phyloP scores from a whole-genome alignment of 2,888 invertebrate species.

The Xanthia icteritia region DNA sequence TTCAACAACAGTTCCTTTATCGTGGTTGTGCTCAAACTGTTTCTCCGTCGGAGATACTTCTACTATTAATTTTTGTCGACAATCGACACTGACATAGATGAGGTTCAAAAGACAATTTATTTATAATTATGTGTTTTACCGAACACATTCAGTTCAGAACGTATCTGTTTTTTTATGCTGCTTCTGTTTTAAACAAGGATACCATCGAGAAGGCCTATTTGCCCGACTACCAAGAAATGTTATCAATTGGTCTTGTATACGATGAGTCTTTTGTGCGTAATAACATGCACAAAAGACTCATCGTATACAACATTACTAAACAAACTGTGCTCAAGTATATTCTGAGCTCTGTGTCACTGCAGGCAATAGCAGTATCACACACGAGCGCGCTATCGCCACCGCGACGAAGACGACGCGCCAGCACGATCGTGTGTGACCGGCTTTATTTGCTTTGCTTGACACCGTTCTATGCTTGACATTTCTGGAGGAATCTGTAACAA shows the following conservation, averaged over 20 bases:
- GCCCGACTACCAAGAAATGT: background rate
- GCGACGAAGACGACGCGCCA: conserved; percentile 14
- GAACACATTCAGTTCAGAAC: background rate
- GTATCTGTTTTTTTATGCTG: background rate
- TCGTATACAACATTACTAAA: background rate
- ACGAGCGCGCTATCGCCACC: conserved; percentile 50
- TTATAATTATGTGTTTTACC: background rate
- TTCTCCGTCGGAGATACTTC: background rate
- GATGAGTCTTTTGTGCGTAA: too few species aligned
- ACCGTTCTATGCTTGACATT: conserved; percentile 28
- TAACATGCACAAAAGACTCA: background rate
- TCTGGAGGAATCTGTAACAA: conserved; percentile 7
- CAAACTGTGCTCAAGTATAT: conserved; percentile 19
- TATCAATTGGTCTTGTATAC: background rate
- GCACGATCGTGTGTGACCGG: conserved; percentile 30
- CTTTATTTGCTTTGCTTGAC: conserved; percentile 44
- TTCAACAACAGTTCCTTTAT: too few species aligned
- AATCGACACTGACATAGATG: background rate
- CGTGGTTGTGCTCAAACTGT: background rate
- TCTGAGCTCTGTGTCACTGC: conserved; percentile 63
- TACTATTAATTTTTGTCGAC: background rate
- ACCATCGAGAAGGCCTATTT: background rate
- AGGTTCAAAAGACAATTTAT: background rate
- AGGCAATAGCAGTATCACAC: conserved; percentile 75
- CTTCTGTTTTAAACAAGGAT: background rate